A percentile compares a stretch with the other conserved stretches of the same genome.
phyloP scores from a whole-genome alignment of 1,140 invertebrate species.

The Tetragonula clypearis region DNA sequence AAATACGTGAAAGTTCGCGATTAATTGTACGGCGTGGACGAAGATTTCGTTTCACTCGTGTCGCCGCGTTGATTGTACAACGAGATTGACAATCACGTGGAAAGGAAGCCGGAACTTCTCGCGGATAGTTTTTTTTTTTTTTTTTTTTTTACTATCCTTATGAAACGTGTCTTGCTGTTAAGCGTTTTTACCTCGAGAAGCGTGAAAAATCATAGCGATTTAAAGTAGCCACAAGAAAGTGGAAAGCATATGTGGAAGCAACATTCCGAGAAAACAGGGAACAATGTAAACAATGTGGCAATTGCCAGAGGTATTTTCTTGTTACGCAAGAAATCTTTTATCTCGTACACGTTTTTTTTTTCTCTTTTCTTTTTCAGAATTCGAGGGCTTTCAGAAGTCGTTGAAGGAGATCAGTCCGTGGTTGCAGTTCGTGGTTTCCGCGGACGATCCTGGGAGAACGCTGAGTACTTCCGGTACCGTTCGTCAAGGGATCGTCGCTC shows the following conservation, averaged over 20 bases:
- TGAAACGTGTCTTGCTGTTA: background rate
- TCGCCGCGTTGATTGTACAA: background rate
- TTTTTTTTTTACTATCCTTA: background rate
- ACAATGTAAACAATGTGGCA: no score
- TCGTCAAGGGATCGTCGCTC: slow-evolving; percentile 65
- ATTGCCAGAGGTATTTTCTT: background rate
- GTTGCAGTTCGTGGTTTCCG: slow-evolving; percentile 73
- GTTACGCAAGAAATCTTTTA: background rate
- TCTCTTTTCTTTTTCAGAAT: slow-evolving; percentile 53
- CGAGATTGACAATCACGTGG: slow-evolving; percentile 14
- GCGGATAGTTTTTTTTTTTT: background rate
- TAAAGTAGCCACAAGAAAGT: no score
- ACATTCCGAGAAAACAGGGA: no score
- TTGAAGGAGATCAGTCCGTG: slow-evolving; percentile 72
- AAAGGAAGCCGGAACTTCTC: slow-evolving; percentile 26
- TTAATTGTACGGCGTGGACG: slow-evolving; percentile 12
- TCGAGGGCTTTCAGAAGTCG: slow-evolving; percentile 68
- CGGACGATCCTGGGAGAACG: slow-evolving; percentile 66
- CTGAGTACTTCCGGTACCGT: slow-evolving; percentile 67
- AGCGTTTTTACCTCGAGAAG: background rate
- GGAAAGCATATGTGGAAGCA: no score
- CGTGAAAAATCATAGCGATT: no score
- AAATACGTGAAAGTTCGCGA: slow-evolving; percentile 28
- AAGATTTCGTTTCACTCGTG: slow-evolving; percentile 24
- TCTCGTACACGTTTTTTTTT: background rate